A percentile compares a stretch with the other conserved stretches of the same genome.
phyloP scores from a whole-genome alignment of 2,113 vertebrate species.

The Columba livia region DNA sequence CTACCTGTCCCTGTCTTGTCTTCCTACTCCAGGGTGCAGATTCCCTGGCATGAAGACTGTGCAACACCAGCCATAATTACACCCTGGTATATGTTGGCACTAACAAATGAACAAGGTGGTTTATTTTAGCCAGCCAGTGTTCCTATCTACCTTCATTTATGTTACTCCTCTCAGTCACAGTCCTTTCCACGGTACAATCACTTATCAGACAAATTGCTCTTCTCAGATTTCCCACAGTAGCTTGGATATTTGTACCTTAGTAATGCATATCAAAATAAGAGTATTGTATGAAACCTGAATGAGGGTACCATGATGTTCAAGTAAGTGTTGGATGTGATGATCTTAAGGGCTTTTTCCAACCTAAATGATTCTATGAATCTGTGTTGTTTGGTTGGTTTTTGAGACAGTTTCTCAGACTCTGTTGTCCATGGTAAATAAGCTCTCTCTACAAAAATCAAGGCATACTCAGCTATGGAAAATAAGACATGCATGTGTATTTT shows the following conservation, averaged over 20 bases:
- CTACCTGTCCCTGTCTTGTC: not conserved
- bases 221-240: not conserved
- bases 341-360: not conserved
- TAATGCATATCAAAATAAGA: not conserved
- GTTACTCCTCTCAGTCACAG: not conserved
- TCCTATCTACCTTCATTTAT: not conserved
- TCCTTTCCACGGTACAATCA: not conserved
- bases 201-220: not conserved
- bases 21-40: not conserved
- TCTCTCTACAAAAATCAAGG: not conserved
- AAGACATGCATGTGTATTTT: not conserved
- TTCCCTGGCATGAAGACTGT: not conserved
- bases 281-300: not conserved
- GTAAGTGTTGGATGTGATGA: fast-evolving
- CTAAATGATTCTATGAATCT: not conserved
- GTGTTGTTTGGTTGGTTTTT: not conserved
- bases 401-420: not conserved
- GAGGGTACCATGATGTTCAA: not conserved
- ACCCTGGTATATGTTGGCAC: not conserved
- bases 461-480: not conserved
- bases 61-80: fast-evolving
- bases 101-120: not conserved
- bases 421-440: not conserved
- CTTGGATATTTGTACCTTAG: not conserved
- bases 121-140: not conserved